These are phyloP conservation scores for Sebastes vulpes DNA, from an alignment of 2,797 vertebrate genomes.

Conservation along the genomic window DNA sequence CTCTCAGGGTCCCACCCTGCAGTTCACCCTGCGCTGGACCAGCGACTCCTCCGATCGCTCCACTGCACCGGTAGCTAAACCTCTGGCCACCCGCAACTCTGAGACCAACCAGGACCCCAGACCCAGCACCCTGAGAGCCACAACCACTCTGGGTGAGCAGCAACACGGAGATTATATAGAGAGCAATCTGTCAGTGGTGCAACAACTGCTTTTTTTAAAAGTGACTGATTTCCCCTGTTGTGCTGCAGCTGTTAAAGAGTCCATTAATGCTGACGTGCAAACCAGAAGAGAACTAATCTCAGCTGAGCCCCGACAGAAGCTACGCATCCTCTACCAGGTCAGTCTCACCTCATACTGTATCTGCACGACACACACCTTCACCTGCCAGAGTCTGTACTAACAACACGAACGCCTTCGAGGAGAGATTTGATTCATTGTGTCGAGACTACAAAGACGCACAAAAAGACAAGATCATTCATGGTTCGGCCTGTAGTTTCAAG, in stretches of 20 bases:
- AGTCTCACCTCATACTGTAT: background rate
- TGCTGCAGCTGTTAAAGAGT: slow-evolving; percentile 90
- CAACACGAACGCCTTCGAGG: no score
- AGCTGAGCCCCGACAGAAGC: slow-evolving; percentile 92
- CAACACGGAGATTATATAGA: background rate
- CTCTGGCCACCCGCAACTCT: slow-evolving; percentile 95
- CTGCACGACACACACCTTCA: background rate
- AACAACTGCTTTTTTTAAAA: background rate
- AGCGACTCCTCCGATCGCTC: slow-evolving; percentile 90
- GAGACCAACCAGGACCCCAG: slow-evolving; percentile 92
- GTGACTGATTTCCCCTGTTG: background rate
- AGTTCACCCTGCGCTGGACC: slow-evolving; percentile 97
- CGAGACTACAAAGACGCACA: no score
- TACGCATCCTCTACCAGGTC: slow-evolving; percentile 97
- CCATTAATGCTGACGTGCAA: slow-evolving; percentile 88
- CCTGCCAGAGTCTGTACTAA: background rate
- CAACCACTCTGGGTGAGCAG: slow-evolving; percentile 87
- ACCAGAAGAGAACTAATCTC: slow-evolving; percentile 90
- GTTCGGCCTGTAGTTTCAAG: no score
- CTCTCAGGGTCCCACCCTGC: slow-evolving; percentile 97
- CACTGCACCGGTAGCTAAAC: slow-evolving; percentile 94
- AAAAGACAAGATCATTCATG: no score
- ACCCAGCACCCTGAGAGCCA: slow-evolving; percentile 88
- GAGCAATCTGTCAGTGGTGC: no score
- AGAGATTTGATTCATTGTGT: no score